Base-by-base conservation (phyloP, 2,113 vertebrate genomes). In the Lophochroa leadbeateri region DNA sequence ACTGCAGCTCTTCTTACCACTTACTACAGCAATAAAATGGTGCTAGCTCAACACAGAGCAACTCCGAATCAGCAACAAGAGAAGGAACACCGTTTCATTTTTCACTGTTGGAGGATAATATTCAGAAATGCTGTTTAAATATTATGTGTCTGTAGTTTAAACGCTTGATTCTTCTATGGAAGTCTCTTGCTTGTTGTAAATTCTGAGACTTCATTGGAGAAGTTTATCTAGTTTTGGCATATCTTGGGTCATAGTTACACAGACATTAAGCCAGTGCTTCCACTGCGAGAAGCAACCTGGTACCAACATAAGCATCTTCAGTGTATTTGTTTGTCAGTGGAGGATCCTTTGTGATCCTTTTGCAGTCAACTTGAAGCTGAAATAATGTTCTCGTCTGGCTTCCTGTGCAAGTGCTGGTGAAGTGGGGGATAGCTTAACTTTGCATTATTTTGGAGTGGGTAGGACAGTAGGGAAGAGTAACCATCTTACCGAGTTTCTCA, bases 91-190 rank as follows among this genome's bases (percentile, higher is more conserved):
- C 5, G 7, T 86, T 83, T 75, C 5, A 10, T 53, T 75, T 93
- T 71, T 53, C 9, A n/a, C 7, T 76, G 0, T 23, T 50, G 29
- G 17, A 76, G 4, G 27, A 43, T 82, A 29, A 19, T 53, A 64
- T 43, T 69, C 47, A 86, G 72, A 86, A 25, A 20, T 69, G 25
- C 9, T 52, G 29, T 69, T 68, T 77, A 55, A 83, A 55, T 88
- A 15, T n/a, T 82, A 23, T 12, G 3, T 41, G 33, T 63, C 31
- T 44, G 2, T 50, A 27, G 25, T 20, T 72, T 53, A 72, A 86
- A 74, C 25, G 5, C 31, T 50, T 76, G 37, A 13, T 65, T 60
- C 14, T 88, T 77, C 33, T 67, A 5, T 0, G 0, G 13, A 58
- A 82, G 28, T 71, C n/a, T 92, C 43, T 88, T 2, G 2, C 67